Base-by-base conservation (phyloP, 2,113 vertebrate species). In the Psilopsiagon aurifrons region DNA sequence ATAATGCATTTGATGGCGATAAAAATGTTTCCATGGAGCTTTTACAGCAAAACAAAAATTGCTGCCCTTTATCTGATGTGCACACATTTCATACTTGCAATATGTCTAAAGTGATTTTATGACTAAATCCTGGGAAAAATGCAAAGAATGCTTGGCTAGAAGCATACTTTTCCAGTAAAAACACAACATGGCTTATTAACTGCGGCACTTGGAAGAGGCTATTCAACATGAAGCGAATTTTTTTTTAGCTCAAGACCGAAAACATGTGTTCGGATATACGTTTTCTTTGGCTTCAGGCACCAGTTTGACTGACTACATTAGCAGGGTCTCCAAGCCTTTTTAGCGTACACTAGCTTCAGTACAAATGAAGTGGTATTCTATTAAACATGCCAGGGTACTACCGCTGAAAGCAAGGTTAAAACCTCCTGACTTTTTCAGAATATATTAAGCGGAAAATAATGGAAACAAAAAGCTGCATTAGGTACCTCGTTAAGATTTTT, bases 91-190 rank as follows among this genome's bases (percentile, higher is more conserved):
- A 95, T 96, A 92, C 96, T 97, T 96, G 97, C 87, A 98, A 96
- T 95, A 96, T 95, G 90, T 97, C 95, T 97, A 51, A 90, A 92
- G 95, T 93, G 96, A 96, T 97, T 98, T 98, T 96, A 95, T 98
- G 96, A 97, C 97, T 98, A 98, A 97, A 98, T 98, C 97, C 96
- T 98, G 97, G 97, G 97, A 98, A 98, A 98, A 98, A 98, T 97
- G 97, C 97, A 89, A 97, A 97, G 98, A 98, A 98, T 98, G 97
- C 96, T 95, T 97, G 97, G 97, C 97, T 92, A 92, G 95, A 96
- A 96, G 86, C 91, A 85, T 57, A 94, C 90, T 97, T 98, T 97
- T 97, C 98, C 97, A 98, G 97, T 95, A 97, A 97, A 98, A 98
- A 98, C 97, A 98, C 88, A 97, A 95, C 93, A 95, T 82, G 85